Base-by-base conservation (phyloP, 2,113 vertebrate species). In the Herpailurus yagouaroundi region DNA sequence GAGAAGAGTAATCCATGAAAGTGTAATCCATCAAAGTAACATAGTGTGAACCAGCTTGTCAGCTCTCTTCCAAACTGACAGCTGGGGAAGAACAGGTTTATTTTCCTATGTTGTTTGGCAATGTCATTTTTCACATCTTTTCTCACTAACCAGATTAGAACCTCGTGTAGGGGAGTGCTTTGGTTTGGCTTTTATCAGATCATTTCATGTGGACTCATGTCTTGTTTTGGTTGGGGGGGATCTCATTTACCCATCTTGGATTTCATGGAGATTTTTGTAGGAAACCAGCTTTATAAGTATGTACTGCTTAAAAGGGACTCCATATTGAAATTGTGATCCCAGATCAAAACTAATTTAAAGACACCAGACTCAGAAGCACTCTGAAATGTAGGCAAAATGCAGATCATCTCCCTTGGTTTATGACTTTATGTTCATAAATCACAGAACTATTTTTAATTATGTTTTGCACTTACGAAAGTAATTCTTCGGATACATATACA, bases 21-120 rank as follows among this genome's bases (percentile, higher is more conserved):
- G 12, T 36, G 45, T 91, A 88, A 97, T 94, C 80, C 95, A 97
- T 97, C 95, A 95, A 96, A 95, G 64, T 41, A 71, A 50, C 57
- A 19, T 19, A 92, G 87, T 94, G 50, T 55, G 57, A 92, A 95
- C 95, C 77, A 77, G 57, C 60, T 86, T 93, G 92, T 97, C 87
- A 96, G 74, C 57, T 94, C 38, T 87, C 25, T 63, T 93, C 87
- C 69, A 50, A 38, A 48, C 21, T 63, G 64, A 94, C 92, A 97
- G 94, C 57, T 84, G 82, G 83, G 38, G 14, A 81, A 92, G 69
- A 81, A 82, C 91, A 94, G 74, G 74, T 95, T 92, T 85, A 52
- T 96, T 96, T 96, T 94, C 69, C 52, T 57, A 3, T 25, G 29
- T 80, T 95, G 52, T 81, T 96, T 91, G 91, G 69, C 73, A 94